These are phyloP conservation scores for Phalangium opilio DNA, from an alignment of 2,888 invertebrate species.

Conservation along the genomic window DNA sequence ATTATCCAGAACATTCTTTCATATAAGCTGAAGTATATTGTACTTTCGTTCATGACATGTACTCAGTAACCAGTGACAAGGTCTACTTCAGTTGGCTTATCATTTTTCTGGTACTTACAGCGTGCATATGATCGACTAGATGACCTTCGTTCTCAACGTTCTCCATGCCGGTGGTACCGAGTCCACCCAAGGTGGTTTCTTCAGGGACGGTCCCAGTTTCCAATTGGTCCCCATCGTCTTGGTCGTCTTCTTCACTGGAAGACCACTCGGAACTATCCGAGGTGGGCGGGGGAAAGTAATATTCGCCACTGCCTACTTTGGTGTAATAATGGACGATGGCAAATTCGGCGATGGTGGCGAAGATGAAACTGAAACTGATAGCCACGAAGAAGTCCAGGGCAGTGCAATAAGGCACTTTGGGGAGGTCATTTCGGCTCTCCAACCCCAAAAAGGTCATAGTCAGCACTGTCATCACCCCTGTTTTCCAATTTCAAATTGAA, in stretches of 20 bases:
- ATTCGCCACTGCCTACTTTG: conserved; percentile 20
- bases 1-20: no score
- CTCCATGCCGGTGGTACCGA: not conserved
- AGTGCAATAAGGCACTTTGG: conserved; percentile 85
- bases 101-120: not conserved
- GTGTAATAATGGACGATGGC: conserved; percentile 69
- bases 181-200: not conserved
- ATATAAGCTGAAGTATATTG: no score
- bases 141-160: not conserved
- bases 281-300: not conserved
- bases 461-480: conserved; percentile 77
- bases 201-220: conserved; percentile 8
- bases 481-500: not conserved
- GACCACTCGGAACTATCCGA: not conserved
- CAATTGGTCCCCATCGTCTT: conserved; percentile 3
- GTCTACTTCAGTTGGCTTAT: no score
- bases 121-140: not conserved
- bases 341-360: conserved; percentile 80
- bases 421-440: conserved; percentile 75
- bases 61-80: no score
- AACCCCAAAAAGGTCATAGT: conserved; percentile 78
- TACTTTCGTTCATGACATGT: no score
- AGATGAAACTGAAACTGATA: conserved; percentile 84
- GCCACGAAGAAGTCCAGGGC: conserved; percentile 83
- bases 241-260: no score